Conservation (phyloP, 2,888 invertebrate genomes). For the Aplocera efformata region DNA sequence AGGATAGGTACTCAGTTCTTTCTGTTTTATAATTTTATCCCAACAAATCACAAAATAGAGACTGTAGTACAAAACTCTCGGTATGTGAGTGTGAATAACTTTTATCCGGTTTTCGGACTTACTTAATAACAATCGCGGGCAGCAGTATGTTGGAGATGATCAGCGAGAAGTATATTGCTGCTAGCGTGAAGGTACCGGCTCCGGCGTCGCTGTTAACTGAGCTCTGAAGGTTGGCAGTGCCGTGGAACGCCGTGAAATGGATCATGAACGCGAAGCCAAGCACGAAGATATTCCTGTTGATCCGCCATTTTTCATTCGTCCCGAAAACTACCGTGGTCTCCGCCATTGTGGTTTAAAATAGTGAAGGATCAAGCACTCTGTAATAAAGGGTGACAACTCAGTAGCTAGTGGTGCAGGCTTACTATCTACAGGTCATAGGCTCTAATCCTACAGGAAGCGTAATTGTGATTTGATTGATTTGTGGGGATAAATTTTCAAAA, state of each 20-base stretch:
- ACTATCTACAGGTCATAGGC: no score
- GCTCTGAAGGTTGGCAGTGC: conserved; percentile 90
- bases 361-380: conserved; percentile 19
- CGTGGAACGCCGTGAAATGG: conserved; percentile 95
- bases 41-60: no score
- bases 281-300: conserved; percentile 91
- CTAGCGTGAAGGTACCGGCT: conserved; percentile 90
- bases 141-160: conserved; percentile 94
- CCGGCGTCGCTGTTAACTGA: conserved; percentile 91
- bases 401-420: no score
- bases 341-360: conserved; percentile 37
- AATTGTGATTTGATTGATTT: no score
- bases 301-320: conserved; percentile 85
- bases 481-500: no score
- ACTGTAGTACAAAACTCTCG: no score
- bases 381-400: no score
- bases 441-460: no score
- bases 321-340: conserved; percentile 60
- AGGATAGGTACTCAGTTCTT: no score
- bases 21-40: no score
- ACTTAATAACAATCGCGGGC: conserved; percentile 91
- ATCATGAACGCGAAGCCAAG: conserved; percentile 94
- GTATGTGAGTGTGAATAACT: no score
- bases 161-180: conserved; percentile 92
- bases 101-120: not conserved